These are phyloP conservation scores for Parnassius glacialis DNA, from an alignment of 2,888 invertebrate genomes.

Conservation along the genomic window DNA sequence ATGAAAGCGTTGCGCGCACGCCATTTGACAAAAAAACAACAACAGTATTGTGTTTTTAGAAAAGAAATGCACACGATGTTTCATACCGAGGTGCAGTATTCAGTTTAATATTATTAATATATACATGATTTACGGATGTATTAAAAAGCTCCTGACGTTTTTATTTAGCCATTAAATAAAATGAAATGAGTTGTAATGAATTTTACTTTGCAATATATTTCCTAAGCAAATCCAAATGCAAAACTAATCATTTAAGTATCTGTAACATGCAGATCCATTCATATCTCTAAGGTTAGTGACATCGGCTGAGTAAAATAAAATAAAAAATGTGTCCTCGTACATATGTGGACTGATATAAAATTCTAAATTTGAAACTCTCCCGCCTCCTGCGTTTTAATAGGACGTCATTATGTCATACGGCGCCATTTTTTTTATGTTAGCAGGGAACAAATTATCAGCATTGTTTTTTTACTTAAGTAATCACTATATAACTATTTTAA, in stretches of 20 bases:
- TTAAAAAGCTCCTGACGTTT: too few species aligned
- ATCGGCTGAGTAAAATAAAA: constrained; percentile 58
- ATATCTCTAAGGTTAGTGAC: constrained; percentile 64
- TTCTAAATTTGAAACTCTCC: constrained; percentile 72
- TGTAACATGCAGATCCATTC: constrained; percentile 54
- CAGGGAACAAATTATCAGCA: background rate
- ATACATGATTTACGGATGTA: too few species aligned
- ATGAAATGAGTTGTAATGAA: too few species aligned
- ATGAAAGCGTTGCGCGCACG: constrained; percentile 11
- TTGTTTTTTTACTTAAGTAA: background rate
- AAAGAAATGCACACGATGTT: background rate
- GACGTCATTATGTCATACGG: constrained; percentile 51
- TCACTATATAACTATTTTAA: too few species aligned
- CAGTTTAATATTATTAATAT: too few species aligned
- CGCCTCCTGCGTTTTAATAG: constrained; percentile 42
- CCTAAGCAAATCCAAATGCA: too few species aligned
- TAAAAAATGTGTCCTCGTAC: constrained; percentile 42
- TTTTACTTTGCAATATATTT: too few species aligned
- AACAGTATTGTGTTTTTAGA: constrained; percentile 2
- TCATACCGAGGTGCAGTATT: too few species aligned
- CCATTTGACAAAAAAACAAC: constrained; percentile 6
- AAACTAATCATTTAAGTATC: too few species aligned
- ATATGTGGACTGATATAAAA: constrained; percentile 65
- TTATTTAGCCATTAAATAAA: too few species aligned
- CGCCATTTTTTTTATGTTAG: constrained; percentile 35